A percentile compares a stretch with the other conserved stretches of the same genome.
phyloP scores from a whole-genome alignment of 2,797 vertebrate species.

The Avahi laniger region DNA sequence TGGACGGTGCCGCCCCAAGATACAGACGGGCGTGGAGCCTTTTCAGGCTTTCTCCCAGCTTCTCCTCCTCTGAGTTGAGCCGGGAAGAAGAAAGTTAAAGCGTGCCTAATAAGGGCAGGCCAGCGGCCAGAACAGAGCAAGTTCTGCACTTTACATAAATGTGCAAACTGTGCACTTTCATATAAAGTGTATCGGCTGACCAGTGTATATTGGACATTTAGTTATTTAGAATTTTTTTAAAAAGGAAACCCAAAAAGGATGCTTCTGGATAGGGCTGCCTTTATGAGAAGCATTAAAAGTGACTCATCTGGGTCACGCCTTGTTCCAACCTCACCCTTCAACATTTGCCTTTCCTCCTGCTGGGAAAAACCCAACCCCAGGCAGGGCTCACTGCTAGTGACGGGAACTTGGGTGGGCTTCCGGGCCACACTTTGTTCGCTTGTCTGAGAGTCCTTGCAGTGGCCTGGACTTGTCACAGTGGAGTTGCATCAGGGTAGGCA shows the following conservation, averaged over 20 bases:
- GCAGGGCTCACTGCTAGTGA: neutral
- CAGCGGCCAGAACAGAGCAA: neutral
- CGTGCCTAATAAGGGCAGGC: accelerated
- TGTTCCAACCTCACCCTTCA: neutral
- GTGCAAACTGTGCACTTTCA: neutral
- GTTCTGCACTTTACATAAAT: neutral
- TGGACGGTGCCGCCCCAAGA: neutral
- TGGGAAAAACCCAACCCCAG: neutral
- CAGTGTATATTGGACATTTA: neutral
- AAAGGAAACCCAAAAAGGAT: neutral
- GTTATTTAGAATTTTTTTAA: neutral
- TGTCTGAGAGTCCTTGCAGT: neutral
- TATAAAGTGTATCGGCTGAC: neutral
- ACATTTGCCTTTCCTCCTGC: neutral
- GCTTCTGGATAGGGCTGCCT: neutral
- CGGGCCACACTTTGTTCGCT: accelerated
- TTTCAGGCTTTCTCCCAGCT: neutral
- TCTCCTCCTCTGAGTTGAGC: neutral
- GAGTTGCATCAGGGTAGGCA: neutral
- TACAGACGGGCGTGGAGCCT: accelerated
- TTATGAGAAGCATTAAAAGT: neutral
- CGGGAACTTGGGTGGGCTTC: neutral
- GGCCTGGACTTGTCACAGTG: neutral
- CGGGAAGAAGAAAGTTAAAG: neutral
- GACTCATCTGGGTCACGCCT: neutral